Base-by-base conservation (phyloP, 2,797 vertebrate species). In the Leptatherina wallacei region DNA sequence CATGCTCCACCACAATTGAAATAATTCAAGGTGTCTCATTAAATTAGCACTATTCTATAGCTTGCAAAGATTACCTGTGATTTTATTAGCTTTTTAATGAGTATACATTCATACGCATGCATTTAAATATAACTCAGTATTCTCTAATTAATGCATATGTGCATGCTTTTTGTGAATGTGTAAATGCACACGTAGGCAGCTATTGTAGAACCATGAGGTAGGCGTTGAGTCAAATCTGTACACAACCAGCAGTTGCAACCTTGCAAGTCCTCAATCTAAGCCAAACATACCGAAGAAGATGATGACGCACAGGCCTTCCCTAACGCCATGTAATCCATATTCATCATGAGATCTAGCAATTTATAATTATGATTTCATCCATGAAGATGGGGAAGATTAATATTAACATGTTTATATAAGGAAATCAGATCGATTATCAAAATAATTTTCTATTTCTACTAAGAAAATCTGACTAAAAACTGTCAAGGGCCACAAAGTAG, bases 221-320 rank as follows among this genome's bases (percentile, higher is more conserved):
- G 78, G 71, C 2, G 80, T 22, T 71, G 71, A 71, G 73, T 81
- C 67, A 64, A 76, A 75, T 78, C 61, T 77, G 61, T 71, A 71
- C 29, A 68, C 62, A 65, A 29, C 40, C 75, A 75, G 52, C 52
- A 60, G 56, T 22, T 68, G 59, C 75, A 71, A 55, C 59, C 71
- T 77, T 65, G 60, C 71, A 69, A 60, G 60, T 79, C 76, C 47
- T 79, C 73, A 60, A 54, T 82, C 65, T n/a, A 77, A 74, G 58
- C 64, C 77, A 72, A 81, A 84, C 79, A 85, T 38, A 54, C 35
- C 30, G 59, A 82, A 30, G 33, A 56, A 44, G 57, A 70, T 22
- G 56, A 77, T 90, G 89, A 92, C 84, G 85, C 82, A 89, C 86
- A 42, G 89, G 74, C 83, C 73, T 89, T 87, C 73, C 81, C 83